Evolutionary conservation across 2,113 vertebrate genomes (phyloP), one percentile per base, ranked within the genome.

Genomic region (Megalops atlanticus): DNA sequence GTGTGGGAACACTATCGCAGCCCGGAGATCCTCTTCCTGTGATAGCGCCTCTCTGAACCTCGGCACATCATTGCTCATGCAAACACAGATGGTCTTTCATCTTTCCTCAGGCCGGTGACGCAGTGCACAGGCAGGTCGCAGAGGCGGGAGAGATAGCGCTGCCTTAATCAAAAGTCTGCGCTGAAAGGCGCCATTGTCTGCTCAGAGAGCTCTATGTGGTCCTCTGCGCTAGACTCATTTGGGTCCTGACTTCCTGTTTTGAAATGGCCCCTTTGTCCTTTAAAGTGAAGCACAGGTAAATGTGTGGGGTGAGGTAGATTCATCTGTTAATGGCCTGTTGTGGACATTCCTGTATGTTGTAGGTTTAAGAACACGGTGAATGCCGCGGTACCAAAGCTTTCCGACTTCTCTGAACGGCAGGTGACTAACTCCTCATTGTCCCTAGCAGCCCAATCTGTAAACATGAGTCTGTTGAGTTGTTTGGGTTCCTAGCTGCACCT

Each of bases 101-200:
- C 82, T 58, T 43, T 11, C n/a, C 39, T 35, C 16, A 47, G 41
- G 54, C 40, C 4, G 47, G 58, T 21, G 69, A 81, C 80, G 80
- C 64, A 4, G 27, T 58, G 88, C 88, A 87, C 87, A 88, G 87
- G 89, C 4, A 78, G 89, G 83, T 54, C 36, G 0, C 27, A 82
- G 80, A 89, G 88, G 88, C 87, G 89, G 85, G 58, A 58, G 83
- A 71, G 33, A 78, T 47, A 77, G 73, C 77, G 87, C 84, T 77
- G 52, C 81, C 40, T 76, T 77, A 78, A 85, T 83, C 78, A 58
- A 58, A 11, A 21, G 78, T 84, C 86, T 87, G 89, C 87, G 1
- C 73, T 54, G 72, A 82, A 81, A 84, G 85, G 54, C 69, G 69
- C 85, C 36, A 75, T 88, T 89, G 89, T 91, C 6, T 72, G 18